Base-by-base conservation (phyloP, 30 jellyfish, hydroid and myxozoan genomes). In the Aurelia sp. region DNA sequence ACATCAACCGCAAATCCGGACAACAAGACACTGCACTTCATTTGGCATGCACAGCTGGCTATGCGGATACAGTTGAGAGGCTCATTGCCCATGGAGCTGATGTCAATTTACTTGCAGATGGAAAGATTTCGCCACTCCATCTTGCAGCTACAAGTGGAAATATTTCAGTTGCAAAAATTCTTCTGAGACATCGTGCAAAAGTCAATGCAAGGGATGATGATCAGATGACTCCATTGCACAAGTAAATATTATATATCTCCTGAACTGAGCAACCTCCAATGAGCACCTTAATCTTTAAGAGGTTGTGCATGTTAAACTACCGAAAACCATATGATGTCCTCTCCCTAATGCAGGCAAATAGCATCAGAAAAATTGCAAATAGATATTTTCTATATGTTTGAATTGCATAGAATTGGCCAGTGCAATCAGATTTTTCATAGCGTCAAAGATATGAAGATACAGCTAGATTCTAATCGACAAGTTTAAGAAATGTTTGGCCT, bases 131-230 rank as follows among this genome's bases (percentile, higher is more conserved):
- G 6, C 97, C 99, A 63, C 89, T 94, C n/a, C 99, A 94, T 66
- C 83, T 94, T 58, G 99, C 99, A 48, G 97, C 97, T 6, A 71
- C 81, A 23, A 79, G 88, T 89, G 99, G 99, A 11, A 96, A 86
- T 48, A 50, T 70, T 17, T 20, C 50, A 17, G 92, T 94, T 17
- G 97, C 93, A 19, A 63, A 69, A 31, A 70, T 21, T 22, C 83
- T 94, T 15, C 61, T 89, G 23, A 17, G 11, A 18, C 89, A 89
- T 59, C 62, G 88, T 5, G 97, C 97, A 17, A 94, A 73, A 75
- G 81, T 94, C 47, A 94, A 94, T 84, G 95, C 95, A 27, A 66
- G 83, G 40, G 97, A 94, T 84, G 90, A 53, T 22, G 94, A 94
- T 20, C 96, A 68, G 40, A 65, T 83, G 80, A 88, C 99, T 40